A percentile compares a stretch with the other conserved stretches of the same genome.
These are phyloP conservation scores for Sebastes melanostomus DNA, from an alignment of 2,797 vertebrate species.

Conservation along the genomic window DNA sequence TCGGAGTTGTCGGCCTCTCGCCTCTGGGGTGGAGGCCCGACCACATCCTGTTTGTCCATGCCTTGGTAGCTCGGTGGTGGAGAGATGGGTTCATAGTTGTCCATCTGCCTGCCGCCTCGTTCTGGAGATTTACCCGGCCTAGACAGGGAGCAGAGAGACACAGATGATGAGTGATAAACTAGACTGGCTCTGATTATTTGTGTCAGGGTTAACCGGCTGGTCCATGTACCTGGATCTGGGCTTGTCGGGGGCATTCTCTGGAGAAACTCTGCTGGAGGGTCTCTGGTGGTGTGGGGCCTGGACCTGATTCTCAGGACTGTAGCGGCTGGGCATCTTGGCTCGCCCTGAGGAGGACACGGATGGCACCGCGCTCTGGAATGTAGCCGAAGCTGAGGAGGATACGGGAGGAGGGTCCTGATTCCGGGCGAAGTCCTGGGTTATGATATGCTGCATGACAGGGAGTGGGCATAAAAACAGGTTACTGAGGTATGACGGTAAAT, in stretches of 20 bases:
- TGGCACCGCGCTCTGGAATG: slow-evolving; percentile 91
- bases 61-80: slow-evolving; percentile 91
- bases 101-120: slow-evolving; percentile 88
- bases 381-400: slow-evolving; percentile 81
- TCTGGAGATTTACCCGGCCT: slow-evolving; percentile 98
- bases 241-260: slow-evolving; percentile 92
- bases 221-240: slow-evolving; percentile 87
- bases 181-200: fast-evolving
- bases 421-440: slow-evolving; percentile 98
- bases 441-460: slow-evolving; percentile 89
- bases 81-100: slow-evolving; percentile 96
- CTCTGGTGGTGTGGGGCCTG: slow-evolving; percentile 88
- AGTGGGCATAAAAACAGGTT: slow-evolving; percentile 1
- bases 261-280: slow-evolving; percentile 90
- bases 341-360: slow-evolving; percentile 82
- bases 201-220: background rate
- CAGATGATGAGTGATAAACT: background rate
- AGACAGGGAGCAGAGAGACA: background rate
- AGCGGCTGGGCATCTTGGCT: slow-evolving; percentile 88
- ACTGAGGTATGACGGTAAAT: background rate
- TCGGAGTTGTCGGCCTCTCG: slow-evolving; percentile 87
- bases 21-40: slow-evolving; percentile 87
- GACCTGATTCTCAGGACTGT: slow-evolving; percentile 91
- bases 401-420: slow-evolving; percentile 89
- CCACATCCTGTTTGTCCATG: slow-evolving; percentile 90